Conservation (phyloP, 2,888 invertebrate species). For the Cryptus armator region DNA sequence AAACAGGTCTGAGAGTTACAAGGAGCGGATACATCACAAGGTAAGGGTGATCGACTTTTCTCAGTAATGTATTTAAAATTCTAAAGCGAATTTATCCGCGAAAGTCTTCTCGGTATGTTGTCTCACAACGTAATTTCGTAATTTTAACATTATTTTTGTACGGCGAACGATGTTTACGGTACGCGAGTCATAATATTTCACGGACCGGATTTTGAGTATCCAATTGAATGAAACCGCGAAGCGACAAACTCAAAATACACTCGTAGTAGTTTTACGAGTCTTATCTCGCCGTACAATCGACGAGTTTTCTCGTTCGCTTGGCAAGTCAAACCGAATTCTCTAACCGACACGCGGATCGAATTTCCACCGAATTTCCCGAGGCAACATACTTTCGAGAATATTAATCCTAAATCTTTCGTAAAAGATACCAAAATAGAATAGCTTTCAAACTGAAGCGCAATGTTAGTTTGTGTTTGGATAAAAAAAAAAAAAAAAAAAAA, state of each 20-base stretch:
- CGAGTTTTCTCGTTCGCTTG: slow-evolving; percentile 42
- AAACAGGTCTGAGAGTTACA: slow-evolving; percentile 91
- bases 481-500: neutral
- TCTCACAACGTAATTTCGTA: too few species aligned
- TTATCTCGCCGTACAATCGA: slow-evolving; percentile 47
- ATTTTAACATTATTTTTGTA: slow-evolving; percentile 24
- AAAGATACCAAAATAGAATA: slow-evolving; percentile 1
- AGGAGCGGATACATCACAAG: slow-evolving; percentile 88
- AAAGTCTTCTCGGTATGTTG: neutral
- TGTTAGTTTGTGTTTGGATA: neutral
- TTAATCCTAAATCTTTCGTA: neutral
- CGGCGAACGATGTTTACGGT: neutral
- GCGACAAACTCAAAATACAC: slow-evolving; percentile 32
- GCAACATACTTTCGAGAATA: slow-evolving; percentile 14
- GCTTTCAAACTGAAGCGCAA: neutral
- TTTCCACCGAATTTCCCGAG: slow-evolving; percentile 16
- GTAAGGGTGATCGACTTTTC: slow-evolving; percentile 76
- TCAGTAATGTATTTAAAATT: neutral
- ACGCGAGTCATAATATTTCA: neutral
- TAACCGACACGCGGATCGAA: neutral
- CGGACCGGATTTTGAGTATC: neutral
- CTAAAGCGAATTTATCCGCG: neutral
- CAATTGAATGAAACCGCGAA: slow-evolving; percentile 41
- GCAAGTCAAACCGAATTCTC: slow-evolving; percentile 4
- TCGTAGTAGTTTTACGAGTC: slow-evolving; percentile 35